Evolutionary conservation across 2,113 vertebrate genomes (phyloP), one percentile per base, ranked within the genome.

Genomic region (Brachyhypopomus occidentalis): DNA sequence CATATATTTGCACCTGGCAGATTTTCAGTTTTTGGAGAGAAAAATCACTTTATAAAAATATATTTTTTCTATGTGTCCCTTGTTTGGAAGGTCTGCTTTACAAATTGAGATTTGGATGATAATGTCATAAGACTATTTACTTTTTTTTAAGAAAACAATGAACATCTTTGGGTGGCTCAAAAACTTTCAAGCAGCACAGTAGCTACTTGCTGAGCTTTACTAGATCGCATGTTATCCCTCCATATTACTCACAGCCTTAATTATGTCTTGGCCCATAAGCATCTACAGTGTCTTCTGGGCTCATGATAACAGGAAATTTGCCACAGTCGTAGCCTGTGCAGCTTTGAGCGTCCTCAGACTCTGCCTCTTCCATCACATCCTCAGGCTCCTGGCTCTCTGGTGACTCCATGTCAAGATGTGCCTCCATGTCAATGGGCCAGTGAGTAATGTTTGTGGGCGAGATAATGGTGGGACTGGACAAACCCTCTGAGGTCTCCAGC

Each of bases 301-400:
- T 70, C 77, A 85, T 77, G 30, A 82, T 80, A 5, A 52, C 1
- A 6, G 45, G 5, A 23, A 55, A 79, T 25, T 82, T 82, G 0
- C 52, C 59, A 30, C 84, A 5, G 72, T 85, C 66, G 4, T 85
- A 82, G 1, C 74, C 84, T 12, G 79, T 71, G 8, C 22, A 45
- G 38, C 56, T 55, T 64, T 8, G 55, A 73, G 38, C 0, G 14
- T 52, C 63, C 2, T 22, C 34, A 58, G 22, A 71, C 9, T 82
- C 62, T 0, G 5, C 38, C 3, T 19, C 41, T 5, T 74, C 70
- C 7, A 14, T 19, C 14, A 16, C 36, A 8, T 22, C 64, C 30
- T 16, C 30, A 4, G n/a, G 1, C 19, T 67, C 58, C 3, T 19
- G 20, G 0, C 66, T 66, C 3, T 72, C 64, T 25, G 0, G 1